phyloP scores from a whole-genome alignment of 2,888 invertebrate genomes.

The Antitype chi region DNA sequence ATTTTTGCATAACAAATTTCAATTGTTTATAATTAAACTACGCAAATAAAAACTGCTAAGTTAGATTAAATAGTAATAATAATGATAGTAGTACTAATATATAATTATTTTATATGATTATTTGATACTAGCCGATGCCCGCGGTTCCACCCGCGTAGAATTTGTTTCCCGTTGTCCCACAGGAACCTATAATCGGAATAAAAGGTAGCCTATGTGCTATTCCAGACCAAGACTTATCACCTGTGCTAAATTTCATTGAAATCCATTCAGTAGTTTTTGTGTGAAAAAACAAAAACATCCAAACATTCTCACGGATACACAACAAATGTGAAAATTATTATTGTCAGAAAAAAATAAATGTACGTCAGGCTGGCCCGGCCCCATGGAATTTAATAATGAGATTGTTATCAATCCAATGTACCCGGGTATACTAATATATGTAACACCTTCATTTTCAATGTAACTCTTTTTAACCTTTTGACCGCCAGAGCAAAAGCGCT shows the following conservation, averaged over 20 bases:
- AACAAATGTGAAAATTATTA: conserved; percentile 45
- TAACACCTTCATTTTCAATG: too few relatives aligned
- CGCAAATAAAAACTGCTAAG: conserved; percentile 48
- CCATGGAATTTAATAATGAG: too few relatives aligned
- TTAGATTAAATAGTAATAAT: conserved; percentile 48
- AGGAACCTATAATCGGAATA: conserved; percentile 39
- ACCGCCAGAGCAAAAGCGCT: too few relatives aligned
- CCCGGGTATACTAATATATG: too few relatives aligned
- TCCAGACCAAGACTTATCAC: conserved; percentile 41
- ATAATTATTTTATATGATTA: conserved; percentile 40
- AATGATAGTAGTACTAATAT: conserved; percentile 43
- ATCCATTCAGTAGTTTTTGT: conserved; percentile 32
- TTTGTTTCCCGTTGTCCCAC: conserved; percentile 39
- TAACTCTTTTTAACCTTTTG: too few relatives aligned
- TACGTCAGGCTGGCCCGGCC: too few relatives aligned
- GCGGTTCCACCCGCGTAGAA: conserved; percentile 35
- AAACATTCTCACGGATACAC: conserved; percentile 36
- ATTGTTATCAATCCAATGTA: too few relatives aligned
- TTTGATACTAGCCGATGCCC: conserved; percentile 36
- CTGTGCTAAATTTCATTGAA: conserved; percentile 42
- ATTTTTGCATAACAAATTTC: conserved; percentile 45
- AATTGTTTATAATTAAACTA: conserved; percentile 46
- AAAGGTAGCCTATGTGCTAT: conserved; percentile 40
- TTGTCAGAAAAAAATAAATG: conserved; percentile 38
- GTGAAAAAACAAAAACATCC: conserved; percentile 42